These are phyloP conservation scores for Caenorhabditis becei DNA, from an alignment of 2,888 invertebrate genomes.

Conservation along the genomic window DNA sequence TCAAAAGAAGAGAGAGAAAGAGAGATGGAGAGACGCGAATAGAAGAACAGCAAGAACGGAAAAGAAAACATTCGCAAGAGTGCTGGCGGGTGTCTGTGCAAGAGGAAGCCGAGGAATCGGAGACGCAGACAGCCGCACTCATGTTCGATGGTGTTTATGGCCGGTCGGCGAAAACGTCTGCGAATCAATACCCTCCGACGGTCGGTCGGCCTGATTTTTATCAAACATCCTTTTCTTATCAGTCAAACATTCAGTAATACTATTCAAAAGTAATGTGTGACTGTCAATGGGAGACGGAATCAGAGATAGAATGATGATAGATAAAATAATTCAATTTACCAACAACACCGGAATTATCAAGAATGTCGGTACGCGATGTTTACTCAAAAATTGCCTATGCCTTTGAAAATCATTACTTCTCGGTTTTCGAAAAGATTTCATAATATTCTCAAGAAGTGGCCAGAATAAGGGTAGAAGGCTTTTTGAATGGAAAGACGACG, in stretches of 20 bases:
- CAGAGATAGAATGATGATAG: too few relatives aligned
- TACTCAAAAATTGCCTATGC: too few relatives aligned
- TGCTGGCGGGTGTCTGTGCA: slow-evolving; percentile 1
- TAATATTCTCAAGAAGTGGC: background rate
- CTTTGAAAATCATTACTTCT: too few relatives aligned
- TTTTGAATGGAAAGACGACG: slow-evolving; percentile 11
- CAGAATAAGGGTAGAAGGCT: slow-evolving; percentile 7
- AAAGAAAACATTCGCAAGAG: background rate
- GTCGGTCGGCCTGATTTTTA: background rate
- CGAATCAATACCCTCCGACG: background rate
- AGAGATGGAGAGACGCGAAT: background rate
- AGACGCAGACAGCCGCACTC: slow-evolving; percentile 2
- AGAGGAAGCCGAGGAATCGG: background rate
- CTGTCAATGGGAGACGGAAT: too few relatives aligned
- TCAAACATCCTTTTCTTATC: background rate
- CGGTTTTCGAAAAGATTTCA: background rate
- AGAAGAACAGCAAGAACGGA: background rate
- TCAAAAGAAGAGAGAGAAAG: background rate
- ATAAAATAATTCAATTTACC: too few relatives aligned
- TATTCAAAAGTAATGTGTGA: too few relatives aligned
- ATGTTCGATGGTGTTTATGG: slow-evolving; percentile 7
- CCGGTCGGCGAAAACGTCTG: background rate
- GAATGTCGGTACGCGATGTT: too few relatives aligned
- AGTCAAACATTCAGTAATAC: background rate
- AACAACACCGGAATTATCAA: too few relatives aligned